These are phyloP conservation scores for Alviniconcha strummeri DNA, from an alignment of 2,888 invertebrate species.

Conservation along the genomic window DNA sequence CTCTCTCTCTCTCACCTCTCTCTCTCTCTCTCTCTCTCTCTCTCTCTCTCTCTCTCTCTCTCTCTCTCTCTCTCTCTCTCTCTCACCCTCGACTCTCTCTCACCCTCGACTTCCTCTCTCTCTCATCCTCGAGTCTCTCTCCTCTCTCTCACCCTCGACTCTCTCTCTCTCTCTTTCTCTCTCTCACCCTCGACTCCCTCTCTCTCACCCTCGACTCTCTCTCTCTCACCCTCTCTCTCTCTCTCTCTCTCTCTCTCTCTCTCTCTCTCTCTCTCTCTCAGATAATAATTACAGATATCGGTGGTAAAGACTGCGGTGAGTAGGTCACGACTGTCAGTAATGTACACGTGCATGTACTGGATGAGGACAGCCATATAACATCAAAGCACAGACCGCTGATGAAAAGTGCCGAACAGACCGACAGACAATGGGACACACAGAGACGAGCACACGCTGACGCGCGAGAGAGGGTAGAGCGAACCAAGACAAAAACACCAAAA, in stretches of 20 bases:
- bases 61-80: background rate
- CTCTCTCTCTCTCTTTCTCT: background rate
- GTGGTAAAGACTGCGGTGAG: too few relatives aligned
- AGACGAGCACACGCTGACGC: too few relatives aligned
- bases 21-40: constrained; percentile 7
- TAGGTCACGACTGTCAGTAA: too few relatives aligned
- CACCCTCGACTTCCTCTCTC: background rate
- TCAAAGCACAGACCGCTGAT: too few relatives aligned
- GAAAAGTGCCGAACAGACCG: too few relatives aligned
- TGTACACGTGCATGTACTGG: too few relatives aligned
- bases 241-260: constrained; percentile 8
- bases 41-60: background rate
- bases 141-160: background rate
- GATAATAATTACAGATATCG: background rate
- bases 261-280: background rate
- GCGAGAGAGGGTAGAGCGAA: too few relatives aligned
- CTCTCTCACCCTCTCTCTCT: background rate
- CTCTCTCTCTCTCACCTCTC: background rate
- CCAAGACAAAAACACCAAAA: too few relatives aligned
- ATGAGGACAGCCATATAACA: too few relatives aligned
- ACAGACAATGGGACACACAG: too few relatives aligned
- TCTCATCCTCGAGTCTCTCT: too few relatives aligned
- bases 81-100: background rate
- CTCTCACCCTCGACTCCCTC: background rate
- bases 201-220: background rate